A percentile compares a stretch with the other conserved stretches of the same genome.
These are phyloP conservation scores for Scalopus aquaticus DNA, from an alignment of 2,113 vertebrate species.

Conservation along the genomic window DNA sequence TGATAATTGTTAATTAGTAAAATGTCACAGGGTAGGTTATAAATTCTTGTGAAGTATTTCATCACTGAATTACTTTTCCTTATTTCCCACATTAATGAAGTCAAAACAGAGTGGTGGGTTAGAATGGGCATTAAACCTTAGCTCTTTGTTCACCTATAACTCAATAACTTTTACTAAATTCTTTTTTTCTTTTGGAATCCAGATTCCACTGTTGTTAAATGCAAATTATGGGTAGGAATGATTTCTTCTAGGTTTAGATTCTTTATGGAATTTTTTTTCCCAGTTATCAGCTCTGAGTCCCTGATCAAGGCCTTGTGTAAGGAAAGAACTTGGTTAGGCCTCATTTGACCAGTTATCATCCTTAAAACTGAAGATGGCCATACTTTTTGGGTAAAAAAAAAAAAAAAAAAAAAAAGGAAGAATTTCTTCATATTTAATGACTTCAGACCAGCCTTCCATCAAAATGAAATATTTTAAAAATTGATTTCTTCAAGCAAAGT, in stretches of 20 bases:
- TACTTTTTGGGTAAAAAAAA: background rate
- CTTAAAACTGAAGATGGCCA: background rate
- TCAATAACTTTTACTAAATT: background rate
- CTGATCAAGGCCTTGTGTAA: background rate
- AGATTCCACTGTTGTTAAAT: background rate
- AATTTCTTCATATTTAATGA: background rate
- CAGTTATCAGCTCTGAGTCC: background rate
- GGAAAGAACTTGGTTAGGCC: background rate
- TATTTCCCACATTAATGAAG: background rate
- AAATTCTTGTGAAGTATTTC: background rate
- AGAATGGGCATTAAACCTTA: background rate
- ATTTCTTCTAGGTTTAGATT: background rate
- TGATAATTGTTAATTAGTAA: background rate
- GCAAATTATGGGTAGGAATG: background rate
- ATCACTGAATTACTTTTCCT: background rate
- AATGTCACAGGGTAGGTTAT: background rate
- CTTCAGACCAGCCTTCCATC: background rate
- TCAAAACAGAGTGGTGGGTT: background rate
- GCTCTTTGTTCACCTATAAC: background rate
- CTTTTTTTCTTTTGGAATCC: background rate
- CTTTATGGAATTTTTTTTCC: background rate
- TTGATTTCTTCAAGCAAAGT: background rate
- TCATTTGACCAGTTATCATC: background rate
- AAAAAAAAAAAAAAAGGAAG: no score
- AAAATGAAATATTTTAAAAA: background rate